Percentiles rank a stretch among this genome's conserved stretches.
Evolutionary conservation across 2,888 invertebrate genomes (phyloP).

Genomic region (Labia minor): DNA sequence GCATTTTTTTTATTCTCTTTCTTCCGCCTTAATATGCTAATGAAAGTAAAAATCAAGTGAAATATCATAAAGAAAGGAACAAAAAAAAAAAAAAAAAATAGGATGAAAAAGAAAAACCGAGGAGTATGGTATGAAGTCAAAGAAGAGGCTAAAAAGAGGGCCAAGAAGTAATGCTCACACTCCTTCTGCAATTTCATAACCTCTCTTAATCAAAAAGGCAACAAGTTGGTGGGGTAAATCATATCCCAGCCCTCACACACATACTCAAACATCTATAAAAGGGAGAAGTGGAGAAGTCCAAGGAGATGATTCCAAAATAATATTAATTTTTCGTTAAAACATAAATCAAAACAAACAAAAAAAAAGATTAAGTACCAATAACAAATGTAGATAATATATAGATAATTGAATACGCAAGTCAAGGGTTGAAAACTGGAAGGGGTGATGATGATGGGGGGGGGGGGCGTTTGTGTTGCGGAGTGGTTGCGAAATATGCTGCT

Average conservation of each 20-base stretch:
- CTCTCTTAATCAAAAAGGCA: slow-evolving; percentile 3
- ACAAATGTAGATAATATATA: neutral
- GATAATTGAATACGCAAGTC: neutral
- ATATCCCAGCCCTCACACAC: too few species aligned
- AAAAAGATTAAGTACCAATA: neutral
- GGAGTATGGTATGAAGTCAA: neutral
- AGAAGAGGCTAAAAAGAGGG: neutral
- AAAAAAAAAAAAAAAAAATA: too few species aligned
- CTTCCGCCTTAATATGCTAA: neutral
- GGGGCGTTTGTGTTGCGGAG: too few species aligned
- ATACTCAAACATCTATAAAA: too few species aligned
- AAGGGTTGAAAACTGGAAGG: neutral
- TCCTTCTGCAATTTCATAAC: neutral
- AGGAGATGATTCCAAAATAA: neutral
- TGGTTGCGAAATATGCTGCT: too few species aligned
- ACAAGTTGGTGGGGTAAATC: neutral
- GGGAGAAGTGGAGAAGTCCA: too few species aligned
- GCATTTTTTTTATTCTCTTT: neutral
- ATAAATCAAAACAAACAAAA: neutral
- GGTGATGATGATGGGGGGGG: too few species aligned
- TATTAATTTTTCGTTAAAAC: neutral
- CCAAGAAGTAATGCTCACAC: neutral
- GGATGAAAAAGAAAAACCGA: neutral
- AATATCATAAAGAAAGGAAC: too few species aligned
- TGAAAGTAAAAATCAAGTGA: neutral